Conservation (phyloP, 2,113 vertebrate genomes). For the Lutjanus erythropterus region DNA sequence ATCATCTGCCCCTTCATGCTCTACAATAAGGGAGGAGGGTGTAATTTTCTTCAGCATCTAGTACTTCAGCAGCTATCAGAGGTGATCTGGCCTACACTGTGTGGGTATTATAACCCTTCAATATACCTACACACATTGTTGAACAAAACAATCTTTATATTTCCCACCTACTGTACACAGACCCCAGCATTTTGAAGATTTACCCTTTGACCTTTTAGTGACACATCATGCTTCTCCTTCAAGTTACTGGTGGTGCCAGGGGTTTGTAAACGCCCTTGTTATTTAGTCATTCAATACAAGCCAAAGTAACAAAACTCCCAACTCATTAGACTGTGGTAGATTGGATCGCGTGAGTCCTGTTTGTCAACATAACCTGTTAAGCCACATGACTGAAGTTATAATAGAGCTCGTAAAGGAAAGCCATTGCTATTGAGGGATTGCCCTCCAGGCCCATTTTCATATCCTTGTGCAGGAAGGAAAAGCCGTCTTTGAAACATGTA, state of each 20-base stretch:
- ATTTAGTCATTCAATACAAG: slow-evolving; percentile 3
- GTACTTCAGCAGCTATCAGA: slow-evolving; percentile 15
- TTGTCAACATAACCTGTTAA: slow-evolving; percentile 31
- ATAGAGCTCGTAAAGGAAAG: slow-evolving; percentile 33
- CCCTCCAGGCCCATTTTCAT: slow-evolving; percentile 47
- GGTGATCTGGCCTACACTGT: slow-evolving; percentile 14
- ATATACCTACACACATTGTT: slow-evolving; percentile 30
- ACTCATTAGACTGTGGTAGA: not conserved
- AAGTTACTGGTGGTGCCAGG: not conserved
- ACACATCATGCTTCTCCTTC: slow-evolving; percentile 20
- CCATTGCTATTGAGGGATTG: slow-evolving; percentile 36
- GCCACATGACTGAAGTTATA: slow-evolving; percentile 32
- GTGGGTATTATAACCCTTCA: slow-evolving; percentile 16
- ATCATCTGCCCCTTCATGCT: slow-evolving; percentile 27
- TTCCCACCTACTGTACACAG: not conserved
- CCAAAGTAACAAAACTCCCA: slow-evolving; percentile 23
- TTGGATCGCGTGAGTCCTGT: not conserved
- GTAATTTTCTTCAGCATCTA: slow-evolving; percentile 9
- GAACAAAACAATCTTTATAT: slow-evolving; percentile 22
- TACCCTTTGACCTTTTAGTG: slow-evolving; percentile 4
- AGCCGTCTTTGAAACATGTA: slow-evolving; percentile 55
- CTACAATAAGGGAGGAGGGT: slow-evolving; percentile 12
- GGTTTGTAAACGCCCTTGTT: slow-evolving; percentile 9
- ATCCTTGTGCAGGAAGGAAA: slow-evolving; percentile 62
- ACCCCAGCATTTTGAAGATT: slow-evolving; percentile 11